Evolutionary conservation across 2,888 invertebrate genomes (phyloP), one percentile per base, ranked within the genome.

Genomic region (Harpagoxenus sublaevis): DNA sequence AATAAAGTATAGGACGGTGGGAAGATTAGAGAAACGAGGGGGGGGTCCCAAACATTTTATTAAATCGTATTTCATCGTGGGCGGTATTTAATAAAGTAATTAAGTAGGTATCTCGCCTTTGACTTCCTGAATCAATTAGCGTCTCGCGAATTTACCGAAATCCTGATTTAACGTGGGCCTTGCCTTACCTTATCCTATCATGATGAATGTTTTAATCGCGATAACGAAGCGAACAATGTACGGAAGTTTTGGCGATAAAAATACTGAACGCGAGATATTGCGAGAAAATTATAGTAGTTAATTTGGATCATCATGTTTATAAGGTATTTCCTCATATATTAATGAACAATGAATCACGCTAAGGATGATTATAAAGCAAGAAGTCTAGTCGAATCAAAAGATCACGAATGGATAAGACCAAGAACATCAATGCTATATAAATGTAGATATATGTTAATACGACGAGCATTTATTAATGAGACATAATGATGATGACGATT

Each of bases 231-330:
- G 83, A 85, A 87, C 87, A 88, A 90, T 89, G 81, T 83, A 70
- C 89, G 91, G 91, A 88, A 86, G 84, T 53, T 71, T 79, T 70
- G 83, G 66, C 83, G 79, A 87, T 87, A 77, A 83, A 83, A 82
- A 87, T 86, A 60, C 62, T 79, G 78, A 53, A 57, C 60, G 65
- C 55, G 71, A 77, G 65, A 79, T 57, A 86, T 79, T 55, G 62
- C 75, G 31, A 74, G 75, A 65, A 74, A 81, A 86, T 85, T 75
- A 83, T 79, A 68, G 65, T 8, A 68, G 66, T 83, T 83, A 81
- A 89, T 89, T 88, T 82, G 57, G 85, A 73, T 70, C 79, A 51
- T 60, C 60, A 23, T 73, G n/a, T 62, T 68, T 53, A 42, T 53
- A 42, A 79, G n/a, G 10, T 77, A 28, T 45, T 81, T 42, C n/a